Conservation (phyloP, 2,113 vertebrate species). For the Hydrochoerus hydrochaeris region DNA sequence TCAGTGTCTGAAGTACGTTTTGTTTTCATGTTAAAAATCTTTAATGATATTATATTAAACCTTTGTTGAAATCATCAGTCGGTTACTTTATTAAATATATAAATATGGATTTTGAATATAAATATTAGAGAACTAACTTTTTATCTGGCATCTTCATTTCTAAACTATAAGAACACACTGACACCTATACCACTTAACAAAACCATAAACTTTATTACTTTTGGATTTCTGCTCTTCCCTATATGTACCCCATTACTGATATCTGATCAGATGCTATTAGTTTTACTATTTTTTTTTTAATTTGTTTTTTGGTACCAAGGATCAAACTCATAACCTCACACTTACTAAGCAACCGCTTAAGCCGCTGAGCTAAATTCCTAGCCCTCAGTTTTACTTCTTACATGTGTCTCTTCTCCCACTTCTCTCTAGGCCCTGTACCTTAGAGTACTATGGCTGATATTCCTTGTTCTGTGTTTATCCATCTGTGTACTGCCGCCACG, state of each 20-base stretch:
- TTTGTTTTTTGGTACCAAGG: too few relatives aligned
- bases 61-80: background rate
- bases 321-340: too few relatives aligned
- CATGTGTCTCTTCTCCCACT: background rate
- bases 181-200: background rate
- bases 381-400: background rate
- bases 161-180: background rate
- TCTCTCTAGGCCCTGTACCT: background rate
- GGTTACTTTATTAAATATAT: slow-evolving; percentile 34
- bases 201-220: background rate
- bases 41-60: background rate
- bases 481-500: background rate
- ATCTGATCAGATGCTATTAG: background rate
- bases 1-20: background rate
- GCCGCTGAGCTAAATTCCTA: too few relatives aligned
- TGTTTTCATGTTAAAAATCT: background rate
- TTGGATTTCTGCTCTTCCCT: background rate
- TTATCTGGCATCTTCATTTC: background rate
- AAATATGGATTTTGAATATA: background rate
- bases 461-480: background rate
- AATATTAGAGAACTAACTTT: background rate
- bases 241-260: background rate
- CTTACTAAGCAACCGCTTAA: too few relatives aligned
- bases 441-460: too few relatives aligned
- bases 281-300: background rate